phyloP scores from a whole-genome alignment of 2,888 invertebrate species.

The Augiades crinisus region DNA sequence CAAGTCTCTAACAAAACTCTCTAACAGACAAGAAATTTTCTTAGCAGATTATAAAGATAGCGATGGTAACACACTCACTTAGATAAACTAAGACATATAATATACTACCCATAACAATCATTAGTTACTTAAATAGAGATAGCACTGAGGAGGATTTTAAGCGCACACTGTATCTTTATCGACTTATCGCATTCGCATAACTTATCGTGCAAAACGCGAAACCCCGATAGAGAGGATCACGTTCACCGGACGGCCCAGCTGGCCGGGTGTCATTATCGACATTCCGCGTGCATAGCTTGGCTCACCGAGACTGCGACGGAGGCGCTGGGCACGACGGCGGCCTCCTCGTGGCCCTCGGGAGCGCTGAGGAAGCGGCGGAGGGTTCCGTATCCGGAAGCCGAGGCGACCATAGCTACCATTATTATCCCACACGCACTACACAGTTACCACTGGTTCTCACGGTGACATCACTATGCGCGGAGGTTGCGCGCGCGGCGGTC shows the following conservation, averaged over 20 bases:
- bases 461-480: constrained; percentile 62
- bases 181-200: constrained; percentile 28
- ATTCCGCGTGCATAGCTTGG: constrained; percentile 54
- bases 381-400: constrained; percentile 76
- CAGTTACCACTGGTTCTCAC: constrained; percentile 54
- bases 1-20: too few relatives aligned
- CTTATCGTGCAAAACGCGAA: constrained; percentile 36
- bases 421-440: constrained; percentile 46
- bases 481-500: constrained; percentile 54
- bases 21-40: too few relatives aligned
- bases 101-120: too few relatives aligned
- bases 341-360: constrained; percentile 61
- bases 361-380: constrained; percentile 76
- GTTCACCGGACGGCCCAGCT: constrained; percentile 1
- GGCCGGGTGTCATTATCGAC: constrained; percentile 42
- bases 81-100: too few relatives aligned
- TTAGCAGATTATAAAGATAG: too few relatives aligned
- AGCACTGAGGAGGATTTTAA: constrained; percentile 1
- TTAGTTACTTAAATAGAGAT: constrained; percentile 2
- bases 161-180: constrained; percentile 1
- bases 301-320: constrained; percentile 77
- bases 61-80: too few relatives aligned
- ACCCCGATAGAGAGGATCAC: constrained; percentile 8
- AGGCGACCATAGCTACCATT: constrained; percentile 78
- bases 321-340: constrained; percentile 58